Conservation (phyloP, 2,888 invertebrate species). For the Drosophila paranaensis region DNA sequence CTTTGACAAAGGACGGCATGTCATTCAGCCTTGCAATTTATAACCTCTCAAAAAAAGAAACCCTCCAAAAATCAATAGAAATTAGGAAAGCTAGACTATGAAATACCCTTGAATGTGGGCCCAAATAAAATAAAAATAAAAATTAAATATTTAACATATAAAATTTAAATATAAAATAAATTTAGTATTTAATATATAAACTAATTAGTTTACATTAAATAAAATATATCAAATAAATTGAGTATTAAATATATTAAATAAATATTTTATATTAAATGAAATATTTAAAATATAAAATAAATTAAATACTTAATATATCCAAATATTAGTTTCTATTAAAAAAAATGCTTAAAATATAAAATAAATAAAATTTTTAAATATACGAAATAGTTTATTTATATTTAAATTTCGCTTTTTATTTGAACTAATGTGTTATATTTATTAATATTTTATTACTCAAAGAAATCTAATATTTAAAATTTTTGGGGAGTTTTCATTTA, state of each 20-base stretch:
- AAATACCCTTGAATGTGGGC: background rate
- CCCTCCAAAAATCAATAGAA: background rate
- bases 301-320: too few species aligned
- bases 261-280: too few species aligned
- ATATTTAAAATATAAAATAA: too few species aligned
- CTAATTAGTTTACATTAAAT: background rate
- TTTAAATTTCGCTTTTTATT: too few species aligned
- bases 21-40: conserved; percentile 60
- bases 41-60: conserved; percentile 31
- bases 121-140: background rate
- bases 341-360: background rate
- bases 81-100: accelerated
- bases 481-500: too few species aligned
- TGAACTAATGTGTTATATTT: too few species aligned
- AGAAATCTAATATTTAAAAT: too few species aligned
- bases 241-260: background rate
- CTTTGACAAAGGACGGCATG: conserved; percentile 55
- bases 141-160: background rate
- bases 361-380: background rate
- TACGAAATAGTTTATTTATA: too few species aligned
- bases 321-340: background rate
- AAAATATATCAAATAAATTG: background rate
- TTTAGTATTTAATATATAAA: background rate
- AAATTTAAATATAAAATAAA: background rate
- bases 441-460: too few species aligned